These are phyloP conservation scores for Ambastaia sidthimunki DNA, from an alignment of 2,797 vertebrate species.

Conservation along the genomic window DNA sequence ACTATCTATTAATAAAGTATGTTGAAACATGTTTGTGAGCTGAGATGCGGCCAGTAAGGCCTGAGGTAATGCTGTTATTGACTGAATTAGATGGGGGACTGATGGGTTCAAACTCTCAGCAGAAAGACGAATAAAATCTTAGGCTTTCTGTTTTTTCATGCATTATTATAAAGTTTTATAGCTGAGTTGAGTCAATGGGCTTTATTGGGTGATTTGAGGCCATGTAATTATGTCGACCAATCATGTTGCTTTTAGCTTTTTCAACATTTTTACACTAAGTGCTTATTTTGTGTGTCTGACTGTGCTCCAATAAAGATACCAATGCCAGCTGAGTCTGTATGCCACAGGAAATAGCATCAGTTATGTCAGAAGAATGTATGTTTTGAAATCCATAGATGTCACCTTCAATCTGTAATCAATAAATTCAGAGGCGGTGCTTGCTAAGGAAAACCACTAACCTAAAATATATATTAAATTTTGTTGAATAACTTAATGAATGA, in stretches of 20 bases:
- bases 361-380: neutral
- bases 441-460: no score
- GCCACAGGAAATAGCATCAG: neutral
- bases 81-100: constrained; percentile 40
- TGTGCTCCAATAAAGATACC: neutral
- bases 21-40: constrained; percentile 12
- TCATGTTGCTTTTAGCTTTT: neutral
- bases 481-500: neutral
- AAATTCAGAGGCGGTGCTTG: neutral
- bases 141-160: constrained; percentile 28
- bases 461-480: no score
- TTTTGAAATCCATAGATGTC: neutral
- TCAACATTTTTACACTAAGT: constrained; percentile 2
- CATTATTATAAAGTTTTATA: constrained; percentile 10
- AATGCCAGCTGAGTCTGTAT: neutral
- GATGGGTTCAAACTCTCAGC: constrained; percentile 44
- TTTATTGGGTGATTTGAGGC: constrained; percentile 42
- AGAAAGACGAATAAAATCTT: constrained; percentile 34
- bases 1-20: constrained; percentile 37
- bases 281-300: constrained; percentile 1
- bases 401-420: neutral
- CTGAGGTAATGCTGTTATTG: constrained; percentile 35
- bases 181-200: neutral
- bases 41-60: neutral
- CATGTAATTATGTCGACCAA: neutral